A percentile compares a stretch with the other conserved stretches of the same genome.
Evolutionary conservation across 2,888 invertebrate species (phyloP).

Genomic region (Cantharis rufa): DNA sequence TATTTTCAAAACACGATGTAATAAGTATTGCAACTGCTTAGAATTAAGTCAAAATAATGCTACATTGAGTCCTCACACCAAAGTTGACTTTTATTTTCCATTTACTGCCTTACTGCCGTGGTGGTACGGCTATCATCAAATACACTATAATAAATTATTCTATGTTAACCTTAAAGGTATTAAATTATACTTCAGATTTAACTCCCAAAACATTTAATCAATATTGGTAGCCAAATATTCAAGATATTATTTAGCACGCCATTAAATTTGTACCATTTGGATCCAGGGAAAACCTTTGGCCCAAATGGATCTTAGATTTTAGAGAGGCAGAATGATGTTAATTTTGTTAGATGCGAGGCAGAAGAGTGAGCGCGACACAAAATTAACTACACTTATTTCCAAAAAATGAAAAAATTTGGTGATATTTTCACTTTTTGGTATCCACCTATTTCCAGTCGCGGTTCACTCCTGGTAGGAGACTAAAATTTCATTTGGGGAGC

Average conservation of each 20-base stretch:
- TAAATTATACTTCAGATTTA: neutral
- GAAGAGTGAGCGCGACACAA: too few species aligned
- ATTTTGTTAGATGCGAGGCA: too few species aligned
- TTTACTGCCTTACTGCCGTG: neutral
- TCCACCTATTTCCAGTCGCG: too few species aligned
- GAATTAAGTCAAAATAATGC: neutral
- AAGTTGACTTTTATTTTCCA: neutral
- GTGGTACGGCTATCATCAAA: neutral
- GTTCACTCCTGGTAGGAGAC: too few species aligned
- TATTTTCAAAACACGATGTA: neutral
- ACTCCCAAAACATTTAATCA: neutral
- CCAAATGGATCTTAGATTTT: too few species aligned
- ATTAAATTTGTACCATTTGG: neutral
- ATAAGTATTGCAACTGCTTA: constrained; percentile 1
- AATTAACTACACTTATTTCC: too few species aligned
- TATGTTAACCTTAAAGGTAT: neutral
- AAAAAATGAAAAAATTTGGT: too few species aligned
- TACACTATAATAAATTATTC: neutral
- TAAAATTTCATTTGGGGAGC: too few species aligned
- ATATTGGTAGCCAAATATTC: neutral
- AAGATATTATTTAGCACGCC: neutral
- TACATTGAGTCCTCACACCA: neutral
- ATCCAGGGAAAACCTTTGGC: neutral
- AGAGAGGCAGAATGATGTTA: too few species aligned
- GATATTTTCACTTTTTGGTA: too few species aligned